Evolutionary conservation across 2,113 vertebrate species (phyloP).

Genomic region (Calidris pugnax): DNA sequence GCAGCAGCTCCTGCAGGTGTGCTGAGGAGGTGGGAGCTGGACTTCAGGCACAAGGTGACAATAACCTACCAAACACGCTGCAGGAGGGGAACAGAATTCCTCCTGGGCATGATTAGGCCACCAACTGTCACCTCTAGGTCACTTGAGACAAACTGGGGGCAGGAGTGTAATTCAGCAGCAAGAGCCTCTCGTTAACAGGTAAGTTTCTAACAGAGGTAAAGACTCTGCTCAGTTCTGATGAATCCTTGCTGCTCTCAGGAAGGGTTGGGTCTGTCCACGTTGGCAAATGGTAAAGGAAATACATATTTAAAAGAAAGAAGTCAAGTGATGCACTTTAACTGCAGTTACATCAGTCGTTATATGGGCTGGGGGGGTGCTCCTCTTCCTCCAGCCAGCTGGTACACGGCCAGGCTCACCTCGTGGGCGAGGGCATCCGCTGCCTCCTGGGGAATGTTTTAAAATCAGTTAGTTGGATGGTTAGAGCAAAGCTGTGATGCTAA

Average conservation of each 20-base stretch:
- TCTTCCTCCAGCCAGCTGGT: slow-evolving; percentile 86
- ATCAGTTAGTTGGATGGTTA: background rate
- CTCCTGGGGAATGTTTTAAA: slow-evolving; percentile 76
- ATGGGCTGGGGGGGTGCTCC: slow-evolving; percentile 83
- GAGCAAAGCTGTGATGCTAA: background rate
- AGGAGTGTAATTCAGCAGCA: background rate
- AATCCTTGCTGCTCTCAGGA: background rate
- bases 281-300: background rate
- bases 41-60: background rate
- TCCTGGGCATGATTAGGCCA: background rate
- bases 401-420: slow-evolving; percentile 89
- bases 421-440: slow-evolving; percentile 85
- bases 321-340: background rate
- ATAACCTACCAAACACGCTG: background rate
- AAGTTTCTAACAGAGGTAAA: background rate
- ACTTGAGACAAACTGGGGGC: background rate
- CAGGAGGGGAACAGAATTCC: background rate
- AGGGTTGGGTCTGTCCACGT: background rate
- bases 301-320: background rate
- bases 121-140: background rate
- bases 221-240: background rate
- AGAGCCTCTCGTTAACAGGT: background rate
- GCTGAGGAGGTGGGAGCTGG: fast-evolving
- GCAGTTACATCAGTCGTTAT: background rate
- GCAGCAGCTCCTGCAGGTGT: background rate